These are phyloP conservation scores for Cataglyphis livida DNA, from an alignment of 2,888 invertebrate species.

Conservation along the genomic window DNA sequence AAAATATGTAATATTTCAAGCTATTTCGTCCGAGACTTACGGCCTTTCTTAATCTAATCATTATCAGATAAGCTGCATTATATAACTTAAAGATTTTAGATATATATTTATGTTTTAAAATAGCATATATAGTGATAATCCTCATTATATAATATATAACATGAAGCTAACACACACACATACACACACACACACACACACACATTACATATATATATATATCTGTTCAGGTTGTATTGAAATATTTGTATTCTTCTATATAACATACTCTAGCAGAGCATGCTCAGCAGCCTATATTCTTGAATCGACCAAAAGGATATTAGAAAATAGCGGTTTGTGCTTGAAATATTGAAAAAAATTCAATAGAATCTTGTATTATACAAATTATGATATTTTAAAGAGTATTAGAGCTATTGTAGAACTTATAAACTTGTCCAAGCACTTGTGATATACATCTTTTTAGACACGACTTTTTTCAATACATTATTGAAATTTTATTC, in stretches of 20 bases:
- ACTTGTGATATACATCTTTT: constrained; percentile 47
- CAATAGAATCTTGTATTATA: constrained; percentile 9
- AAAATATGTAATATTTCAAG: constrained; percentile 25
- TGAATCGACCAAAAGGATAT: constrained; percentile 43
- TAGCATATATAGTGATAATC: constrained; percentile 10
- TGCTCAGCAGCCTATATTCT: constrained; percentile 22
- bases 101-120: constrained; percentile 23
- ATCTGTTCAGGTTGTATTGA: constrained; percentile 26
- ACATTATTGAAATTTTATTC: constrained; percentile 65
- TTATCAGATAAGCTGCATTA: constrained; percentile 32
- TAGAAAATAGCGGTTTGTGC: constrained; percentile 15
- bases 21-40: constrained; percentile 35
- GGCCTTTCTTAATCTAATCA: constrained; percentile 50
- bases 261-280: constrained; percentile 30
- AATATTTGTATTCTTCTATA: constrained; percentile 39
- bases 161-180: background rate
- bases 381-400: constrained; percentile 18
- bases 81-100: constrained; percentile 12
- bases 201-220: background rate
- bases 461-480: constrained; percentile 43
- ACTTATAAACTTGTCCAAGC: constrained; percentile 12
- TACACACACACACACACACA: no score
- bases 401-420: constrained; percentile 23
- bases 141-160: background rate
- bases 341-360: constrained; percentile 2